Conservation (phyloP, 2,888 invertebrate species). For the Dicyrtomina minuta region DNA sequence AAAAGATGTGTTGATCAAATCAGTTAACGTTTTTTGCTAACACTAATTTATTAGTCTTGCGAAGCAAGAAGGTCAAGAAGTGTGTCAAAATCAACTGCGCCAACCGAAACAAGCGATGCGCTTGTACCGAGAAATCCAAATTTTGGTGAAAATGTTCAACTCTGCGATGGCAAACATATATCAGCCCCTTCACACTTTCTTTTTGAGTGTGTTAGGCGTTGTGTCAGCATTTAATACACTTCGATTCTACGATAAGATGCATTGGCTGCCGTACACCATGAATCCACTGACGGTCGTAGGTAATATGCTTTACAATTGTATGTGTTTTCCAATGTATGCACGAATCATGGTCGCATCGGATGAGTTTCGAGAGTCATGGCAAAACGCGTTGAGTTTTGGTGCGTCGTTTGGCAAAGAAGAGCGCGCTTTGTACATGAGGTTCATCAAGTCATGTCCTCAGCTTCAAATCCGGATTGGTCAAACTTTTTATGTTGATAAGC, state of each 20-base stretch:
- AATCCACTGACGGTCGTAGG: not conserved
- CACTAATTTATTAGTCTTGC: too few relatives aligned
- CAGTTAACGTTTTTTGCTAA: too few relatives aligned
- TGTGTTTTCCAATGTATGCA: not conserved
- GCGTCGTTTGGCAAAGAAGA: not conserved
- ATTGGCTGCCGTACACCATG: not conserved
- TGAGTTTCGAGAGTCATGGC: not conserved
- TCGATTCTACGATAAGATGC: not conserved
- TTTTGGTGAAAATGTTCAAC: conserved; percentile 1
- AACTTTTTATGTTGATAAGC: not conserved
- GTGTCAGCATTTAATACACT: not conserved
- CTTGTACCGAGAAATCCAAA: not conserved
- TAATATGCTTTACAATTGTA: not conserved
- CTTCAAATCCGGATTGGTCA: not conserved
- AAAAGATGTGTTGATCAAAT: too few relatives aligned
- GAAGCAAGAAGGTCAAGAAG: too few relatives aligned
- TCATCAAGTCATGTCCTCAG: not conserved
- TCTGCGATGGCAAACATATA: not conserved
- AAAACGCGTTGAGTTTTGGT: not conserved
- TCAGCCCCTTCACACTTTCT: not conserved
- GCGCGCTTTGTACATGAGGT: too few relatives aligned
- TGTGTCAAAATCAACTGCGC: too few relatives aligned
- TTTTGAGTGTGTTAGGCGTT: not conserved
- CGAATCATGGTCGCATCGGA: not conserved
- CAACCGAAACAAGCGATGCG: not conserved